Base-by-base conservation (phyloP, 2,797 vertebrate genomes). In the Cuculus canorus region DNA sequence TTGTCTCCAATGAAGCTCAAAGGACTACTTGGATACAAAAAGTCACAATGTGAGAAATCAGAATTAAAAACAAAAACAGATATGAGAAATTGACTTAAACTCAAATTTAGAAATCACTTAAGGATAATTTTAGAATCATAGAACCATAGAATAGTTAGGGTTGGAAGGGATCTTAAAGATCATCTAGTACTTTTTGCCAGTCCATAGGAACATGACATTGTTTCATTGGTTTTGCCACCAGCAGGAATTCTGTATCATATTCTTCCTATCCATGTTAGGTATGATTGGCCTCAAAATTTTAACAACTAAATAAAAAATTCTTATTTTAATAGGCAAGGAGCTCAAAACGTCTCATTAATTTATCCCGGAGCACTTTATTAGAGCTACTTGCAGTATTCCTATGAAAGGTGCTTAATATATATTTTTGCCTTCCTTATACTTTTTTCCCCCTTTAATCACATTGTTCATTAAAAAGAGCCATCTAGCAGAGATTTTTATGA, bases 221-320 rank as follows among this genome's bases (percentile, higher is more conserved):
- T 95, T 93, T 90, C 90, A 77, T 78, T 82, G 33, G 6, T 78
- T 95, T 94, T 71, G 60, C 69, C 73, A 96, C 61, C 43, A 75
- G 41, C 60, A 39, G 83, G 81, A 95, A 94, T 72, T 82, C 41
- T 84, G 79, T 90, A 95, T 85, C 73, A 73, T 85, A 71, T 57
- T 73, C 73, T 77, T 88, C 61, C n/a, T 75, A 56, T 57, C 17
- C 43, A 15, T 82, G 3, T 60, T 61, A 88, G 37, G 41, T 76
- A 39, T 7, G 18, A 37, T 65, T 10, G 63, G 43, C 17, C 59
- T 82, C 72, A 84, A 78, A 52, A 89, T 65, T 53, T 75, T 93
- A 72, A 82, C 13, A 64, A 70, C 21, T 82, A 86, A 95, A 83
- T 61, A 1, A 72, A 93, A 86, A 66, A 24, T 33, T 45, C 11